Conservation (phyloP, 2,888 invertebrate species). For the Chorisops tibialis region DNA sequence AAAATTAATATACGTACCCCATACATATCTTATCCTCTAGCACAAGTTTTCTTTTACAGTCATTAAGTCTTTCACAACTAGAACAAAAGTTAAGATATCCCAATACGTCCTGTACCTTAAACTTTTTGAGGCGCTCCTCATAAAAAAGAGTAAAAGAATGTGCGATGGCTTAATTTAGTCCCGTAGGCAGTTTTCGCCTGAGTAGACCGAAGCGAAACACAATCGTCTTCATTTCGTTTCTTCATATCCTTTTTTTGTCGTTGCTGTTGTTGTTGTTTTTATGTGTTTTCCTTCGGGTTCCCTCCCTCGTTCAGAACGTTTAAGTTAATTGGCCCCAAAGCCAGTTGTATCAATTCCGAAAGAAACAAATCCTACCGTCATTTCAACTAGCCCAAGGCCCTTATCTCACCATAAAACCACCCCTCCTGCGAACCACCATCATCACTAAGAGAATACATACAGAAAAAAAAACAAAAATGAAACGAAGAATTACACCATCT, state of each 20-base stretch:
- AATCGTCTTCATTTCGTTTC: neutral
- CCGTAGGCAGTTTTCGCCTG: neutral
- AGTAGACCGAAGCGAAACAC: neutral
- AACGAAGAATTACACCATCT: too few relatives aligned
- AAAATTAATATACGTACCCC: too few relatives aligned
- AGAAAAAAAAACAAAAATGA: neutral
- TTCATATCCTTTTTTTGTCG: neutral
- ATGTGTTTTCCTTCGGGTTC: too few relatives aligned
- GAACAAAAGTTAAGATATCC: too few relatives aligned
- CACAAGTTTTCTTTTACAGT: too few relatives aligned
- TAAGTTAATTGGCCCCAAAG: conserved; percentile 21
- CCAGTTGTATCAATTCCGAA: conserved; percentile 5
- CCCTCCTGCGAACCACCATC: conserved; percentile 6
- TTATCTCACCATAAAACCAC: conserved; percentile 14
- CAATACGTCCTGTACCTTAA: neutral
- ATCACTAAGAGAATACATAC: neutral
- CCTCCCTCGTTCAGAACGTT: conserved; percentile 4
- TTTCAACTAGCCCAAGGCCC: conserved; percentile 6
- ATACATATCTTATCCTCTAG: too few relatives aligned
- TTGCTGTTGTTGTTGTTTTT: too few relatives aligned
- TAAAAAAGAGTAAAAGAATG: neutral
- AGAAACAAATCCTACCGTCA: conserved; percentile 3
- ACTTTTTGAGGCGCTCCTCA: neutral
- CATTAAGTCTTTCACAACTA: too few relatives aligned
- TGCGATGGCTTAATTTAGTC: conserved; percentile 1